Evolutionary conservation across 2,113 vertebrate species (phyloP).

Genomic region (Oreocharis arfaki): DNA sequence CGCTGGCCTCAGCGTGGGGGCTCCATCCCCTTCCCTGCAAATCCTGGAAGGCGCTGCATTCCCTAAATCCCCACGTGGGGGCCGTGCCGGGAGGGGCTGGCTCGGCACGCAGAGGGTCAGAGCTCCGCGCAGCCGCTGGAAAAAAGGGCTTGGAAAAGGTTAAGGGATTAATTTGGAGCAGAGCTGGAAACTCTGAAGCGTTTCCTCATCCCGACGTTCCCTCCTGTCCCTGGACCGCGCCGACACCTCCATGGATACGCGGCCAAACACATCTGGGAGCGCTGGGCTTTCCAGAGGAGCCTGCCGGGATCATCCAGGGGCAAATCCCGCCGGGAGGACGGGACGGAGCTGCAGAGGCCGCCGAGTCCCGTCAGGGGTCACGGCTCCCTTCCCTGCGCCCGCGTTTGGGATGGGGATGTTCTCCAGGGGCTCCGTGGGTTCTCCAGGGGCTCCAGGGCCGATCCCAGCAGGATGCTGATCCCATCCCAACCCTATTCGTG

Average conservation of each 20-base stretch:
- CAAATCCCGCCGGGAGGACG: not conserved
- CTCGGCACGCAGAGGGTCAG: not conserved
- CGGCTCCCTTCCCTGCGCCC: not conserved
- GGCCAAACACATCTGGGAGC: not conserved
- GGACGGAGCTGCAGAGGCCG: not conserved
- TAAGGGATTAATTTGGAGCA: constrained; percentile 11
- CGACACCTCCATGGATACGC: not conserved
- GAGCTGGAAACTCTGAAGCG: constrained; percentile 48
- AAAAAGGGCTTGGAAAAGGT: constrained; percentile 30
- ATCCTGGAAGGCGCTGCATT: rapidly evolving
- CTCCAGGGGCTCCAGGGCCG: not conserved
- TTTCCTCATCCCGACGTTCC: not conserved
- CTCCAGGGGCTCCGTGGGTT: not conserved
- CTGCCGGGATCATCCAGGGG: not conserved
- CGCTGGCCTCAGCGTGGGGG: rapidly evolving
- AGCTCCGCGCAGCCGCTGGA: not conserved
- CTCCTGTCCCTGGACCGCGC: not conserved
- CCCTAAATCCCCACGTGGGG: rapidly evolving
- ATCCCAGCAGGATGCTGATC: not conserved
- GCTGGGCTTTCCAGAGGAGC: not conserved
- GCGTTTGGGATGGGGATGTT: not conserved
- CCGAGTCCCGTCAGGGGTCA: rapidly evolving
- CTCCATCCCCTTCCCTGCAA: not conserved
- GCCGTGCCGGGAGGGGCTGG: not conserved
- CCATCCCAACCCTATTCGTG: rapidly evolving